These are phyloP conservation scores for Cecropterus lyciades DNA, from an alignment of 1,140 invertebrate species.

Conservation along the genomic window DNA sequence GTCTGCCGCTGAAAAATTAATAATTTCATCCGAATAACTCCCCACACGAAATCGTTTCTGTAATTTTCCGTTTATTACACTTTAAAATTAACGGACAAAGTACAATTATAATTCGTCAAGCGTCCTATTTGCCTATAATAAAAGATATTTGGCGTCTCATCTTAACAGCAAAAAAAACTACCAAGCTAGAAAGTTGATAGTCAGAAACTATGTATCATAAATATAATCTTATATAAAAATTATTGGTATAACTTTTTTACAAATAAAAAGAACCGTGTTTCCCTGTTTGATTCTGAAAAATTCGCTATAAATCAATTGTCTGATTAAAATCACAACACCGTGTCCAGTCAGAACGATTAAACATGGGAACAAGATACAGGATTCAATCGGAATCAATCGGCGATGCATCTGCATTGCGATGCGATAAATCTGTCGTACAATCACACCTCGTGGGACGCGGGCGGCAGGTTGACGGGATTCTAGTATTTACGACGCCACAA, in stretches of 20 bases:
- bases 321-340: constrained; percentile 5
- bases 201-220: too few species aligned
- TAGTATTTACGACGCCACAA: constrained; percentile 12
- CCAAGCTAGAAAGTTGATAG: too few species aligned
- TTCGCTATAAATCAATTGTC: not conserved
- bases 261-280: too few species aligned
- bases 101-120: not conserved
- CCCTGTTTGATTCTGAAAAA: too few species aligned
- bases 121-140: too few species aligned
- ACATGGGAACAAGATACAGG: constrained; percentile 15
- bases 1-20: constrained; percentile 23
- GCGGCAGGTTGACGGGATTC: constrained; percentile 4
- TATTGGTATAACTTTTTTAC: too few species aligned
- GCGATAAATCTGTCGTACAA: constrained; percentile 25
- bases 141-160: too few species aligned
- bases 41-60: not conserved
- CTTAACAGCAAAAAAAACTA: too few species aligned
- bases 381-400: constrained; percentile 30
- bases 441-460: constrained; percentile 9
- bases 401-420: constrained; percentile 28
- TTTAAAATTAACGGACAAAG: not conserved
- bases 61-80: not conserved
- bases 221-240: too few species aligned
- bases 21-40: constrained; percentile 12
- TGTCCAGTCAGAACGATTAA: constrained; percentile 1